These are phyloP conservation scores for Lottia scabra DNA, from an alignment of 2,888 invertebrate species.

Conservation along the genomic window DNA sequence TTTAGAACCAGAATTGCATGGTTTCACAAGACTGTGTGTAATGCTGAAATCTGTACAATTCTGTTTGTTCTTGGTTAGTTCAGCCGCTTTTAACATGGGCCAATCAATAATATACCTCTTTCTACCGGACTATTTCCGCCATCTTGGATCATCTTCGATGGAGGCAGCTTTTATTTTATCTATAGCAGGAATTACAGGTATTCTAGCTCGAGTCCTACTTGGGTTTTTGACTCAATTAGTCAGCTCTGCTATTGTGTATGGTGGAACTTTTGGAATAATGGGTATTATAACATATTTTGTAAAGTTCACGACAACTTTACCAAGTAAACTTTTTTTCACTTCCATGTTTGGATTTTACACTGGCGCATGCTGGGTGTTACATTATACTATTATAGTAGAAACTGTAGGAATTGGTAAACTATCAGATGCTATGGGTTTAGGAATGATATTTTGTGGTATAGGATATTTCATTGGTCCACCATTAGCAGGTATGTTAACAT, in stretches of 20 bases:
- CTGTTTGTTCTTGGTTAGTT: neutral
- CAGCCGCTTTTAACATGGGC: neutral
- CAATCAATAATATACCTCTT: neutral
- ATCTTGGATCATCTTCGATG: neutral
- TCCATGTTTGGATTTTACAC: neutral
- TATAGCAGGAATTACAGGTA: neutral
- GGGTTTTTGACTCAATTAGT: neutral
- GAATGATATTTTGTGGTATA: neutral
- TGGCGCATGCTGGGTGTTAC: neutral
- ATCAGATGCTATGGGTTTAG: neutral
- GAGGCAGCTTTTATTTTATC: neutral
- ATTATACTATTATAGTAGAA: neutral
- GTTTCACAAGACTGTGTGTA: neutral
- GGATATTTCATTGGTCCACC: neutral
- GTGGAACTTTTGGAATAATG: neutral
- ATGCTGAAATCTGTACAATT: neutral
- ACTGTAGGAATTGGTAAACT: neutral
- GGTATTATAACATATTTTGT: neutral
- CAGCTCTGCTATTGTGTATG: neutral
- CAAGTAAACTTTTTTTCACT: neutral
- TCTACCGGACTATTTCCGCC: neutral
- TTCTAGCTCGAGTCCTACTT: neutral
- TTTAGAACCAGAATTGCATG: neutral
- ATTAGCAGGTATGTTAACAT: neutral
- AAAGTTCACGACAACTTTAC: neutral